Evolutionary conservation across 1,140 invertebrate genomes (phyloP).

Genomic region (Melitaea cinxia): DNA sequence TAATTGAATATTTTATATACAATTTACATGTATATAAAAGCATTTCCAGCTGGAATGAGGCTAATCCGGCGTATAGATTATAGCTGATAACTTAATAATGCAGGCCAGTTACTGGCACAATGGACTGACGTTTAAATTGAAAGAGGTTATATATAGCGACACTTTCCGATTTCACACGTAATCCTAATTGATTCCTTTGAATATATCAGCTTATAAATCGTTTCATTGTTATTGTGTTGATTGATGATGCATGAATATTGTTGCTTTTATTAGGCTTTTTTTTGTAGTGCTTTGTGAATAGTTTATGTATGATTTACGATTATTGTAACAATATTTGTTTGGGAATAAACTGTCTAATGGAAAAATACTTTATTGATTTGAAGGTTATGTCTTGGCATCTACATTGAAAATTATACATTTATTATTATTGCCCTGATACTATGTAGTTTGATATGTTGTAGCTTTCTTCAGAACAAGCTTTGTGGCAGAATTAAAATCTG

Average conservation of each 20-base stretch:
- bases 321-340: too few relatives aligned
- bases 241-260: background rate
- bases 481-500: too few relatives aligned
- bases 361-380: too few relatives aligned
- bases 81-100: constrained; percentile 28
- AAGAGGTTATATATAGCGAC: constrained; percentile 17
- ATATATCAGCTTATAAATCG: background rate
- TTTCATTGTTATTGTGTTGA: background rate
- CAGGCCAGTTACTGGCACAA: background rate
- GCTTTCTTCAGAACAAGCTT: too few relatives aligned
- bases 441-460: too few relatives aligned
- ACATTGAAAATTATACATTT: too few relatives aligned
- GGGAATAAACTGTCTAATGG: too few relatives aligned
- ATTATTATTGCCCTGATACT: too few relatives aligned
- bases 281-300: too few relatives aligned
- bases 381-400: too few relatives aligned
- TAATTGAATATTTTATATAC: background rate
- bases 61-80: constrained; percentile 19
- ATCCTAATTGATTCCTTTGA: constrained; percentile 20
- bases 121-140: constrained; percentile 15
- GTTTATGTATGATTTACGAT: too few relatives aligned
- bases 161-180: constrained; percentile 21
- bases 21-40: constrained; percentile 1
- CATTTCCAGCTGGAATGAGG: constrained; percentile 3
- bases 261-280: background rate